Evolutionary conservation across 2,113 vertebrate genomes (phyloP), one percentile per base, ranked within the genome.

Genomic region (Helogale parvula): DNA sequence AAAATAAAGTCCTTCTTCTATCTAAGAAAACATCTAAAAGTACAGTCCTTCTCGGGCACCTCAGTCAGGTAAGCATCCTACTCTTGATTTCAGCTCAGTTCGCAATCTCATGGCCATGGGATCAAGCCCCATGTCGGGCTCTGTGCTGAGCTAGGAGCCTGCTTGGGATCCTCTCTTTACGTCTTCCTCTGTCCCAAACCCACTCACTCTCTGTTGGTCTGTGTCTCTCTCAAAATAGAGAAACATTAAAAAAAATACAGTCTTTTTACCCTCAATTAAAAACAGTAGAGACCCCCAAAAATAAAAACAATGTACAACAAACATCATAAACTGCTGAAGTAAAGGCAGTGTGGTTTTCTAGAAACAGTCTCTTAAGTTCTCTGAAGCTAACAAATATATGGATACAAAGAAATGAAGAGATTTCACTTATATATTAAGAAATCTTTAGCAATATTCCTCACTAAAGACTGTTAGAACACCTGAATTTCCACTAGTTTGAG

Each of bases 191-290:
- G 57, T 19, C 21, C 57, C 57, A 25, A 60, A 60, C 57, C 57
- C 21, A 8, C 57, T 23, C 57, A 23, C 8, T 23, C 19, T 23
- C 57, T 21, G 6, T 57, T 50, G 12, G 2, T 57, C 54, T 57
- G 4, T 60, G 21, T 60, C 57, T 8, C 54, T 23, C 54, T 23
- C 54, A 8, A 23, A 60, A 25, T 60, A 25, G 23, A 60, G 1
- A 60, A 60, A 60, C 19, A 21, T 57, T 57, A 7, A 60, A 60
- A 25, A 60, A 90, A 65, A 23, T 23, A 81, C 7, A 41, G 69
- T 52, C 17, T n/a, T 91, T 90, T 81, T 91, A 65, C 19, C 60
- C 33, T 81, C 68, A 90, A 81, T 52, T 94, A 88, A 94, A 94
- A 95, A 31, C 23, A 83, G 35, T 7, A 90, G 66, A 65, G 21